Conservation (phyloP, 2,797 vertebrate species). For the Morus bassanus region DNA sequence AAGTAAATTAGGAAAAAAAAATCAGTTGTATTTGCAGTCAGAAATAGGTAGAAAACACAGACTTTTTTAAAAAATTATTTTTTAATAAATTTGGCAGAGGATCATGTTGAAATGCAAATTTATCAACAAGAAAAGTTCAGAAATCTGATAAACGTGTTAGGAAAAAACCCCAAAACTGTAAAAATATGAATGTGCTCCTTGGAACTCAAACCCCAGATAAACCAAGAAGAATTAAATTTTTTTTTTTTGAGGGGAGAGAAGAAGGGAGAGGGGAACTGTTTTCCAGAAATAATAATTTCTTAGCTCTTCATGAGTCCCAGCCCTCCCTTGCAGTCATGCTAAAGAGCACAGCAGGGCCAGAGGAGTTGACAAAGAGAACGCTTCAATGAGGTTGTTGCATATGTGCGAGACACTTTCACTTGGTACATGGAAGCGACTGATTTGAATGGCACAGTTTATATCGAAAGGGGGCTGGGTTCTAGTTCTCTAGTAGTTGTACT, state of each 20-base stretch:
- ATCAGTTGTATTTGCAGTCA: conserved; percentile 41
- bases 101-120: conserved; percentile 38
- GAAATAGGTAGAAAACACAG: conserved; percentile 65
- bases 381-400: conserved; percentile 2
- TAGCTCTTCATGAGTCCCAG: background rate
- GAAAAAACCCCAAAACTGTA: background rate
- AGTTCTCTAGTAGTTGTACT: background rate
- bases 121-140: conserved; percentile 45
- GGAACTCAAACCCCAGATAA: background rate
- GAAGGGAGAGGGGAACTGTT: background rate
- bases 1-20: conserved; percentile 2
- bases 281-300: background rate
- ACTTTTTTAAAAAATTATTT: background rate
- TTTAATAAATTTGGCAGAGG: conserved; percentile 69
- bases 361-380: background rate
- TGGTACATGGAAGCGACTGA: conserved; percentile 61
- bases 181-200: conserved; percentile 12
- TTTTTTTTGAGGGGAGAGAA: background rate
- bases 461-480: conserved; percentile 12
- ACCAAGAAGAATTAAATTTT: background rate
- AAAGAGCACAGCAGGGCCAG: background rate
- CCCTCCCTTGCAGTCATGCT: background rate
- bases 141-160: conserved; percentile 31
- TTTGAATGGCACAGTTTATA: conserved; percentile 72
- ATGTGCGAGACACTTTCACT: background rate